Percentiles rank a stretch among this genome's conserved stretches.
phyloP scores from a whole-genome alignment of 1,140 invertebrate species.

The Luehdorfia chinensis region DNA sequence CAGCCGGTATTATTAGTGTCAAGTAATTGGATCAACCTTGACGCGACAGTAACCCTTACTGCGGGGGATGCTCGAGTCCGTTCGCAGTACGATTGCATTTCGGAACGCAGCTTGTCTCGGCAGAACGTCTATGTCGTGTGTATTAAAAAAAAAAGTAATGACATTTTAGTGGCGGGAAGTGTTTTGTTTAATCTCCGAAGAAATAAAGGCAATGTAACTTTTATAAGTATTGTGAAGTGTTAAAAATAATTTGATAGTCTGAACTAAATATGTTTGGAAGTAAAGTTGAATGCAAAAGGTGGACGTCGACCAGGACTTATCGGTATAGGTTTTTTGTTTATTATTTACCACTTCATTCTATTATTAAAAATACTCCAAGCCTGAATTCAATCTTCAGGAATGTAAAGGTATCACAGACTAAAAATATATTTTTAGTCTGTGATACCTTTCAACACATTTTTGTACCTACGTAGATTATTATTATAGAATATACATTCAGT shows the following conservation, averaged over 20 bases:
- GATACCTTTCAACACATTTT: no score
- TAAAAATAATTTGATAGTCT: conserved; percentile 7
- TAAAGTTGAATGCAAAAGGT: conserved; percentile 61
- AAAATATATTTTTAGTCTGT: no score
- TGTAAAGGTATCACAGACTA: no score
- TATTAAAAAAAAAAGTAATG: conserved; percentile 9
- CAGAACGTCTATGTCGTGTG: background rate
- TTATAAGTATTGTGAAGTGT: background rate
- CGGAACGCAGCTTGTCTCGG: conserved; percentile 28
- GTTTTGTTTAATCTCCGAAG: background rate
- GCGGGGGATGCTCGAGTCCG: conserved; percentile 43
- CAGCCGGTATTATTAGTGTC: conserved; percentile 45
- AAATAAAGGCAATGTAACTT: background rate
- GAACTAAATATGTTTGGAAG: conserved; percentile 55
- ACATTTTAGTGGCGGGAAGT: conserved; percentile 25
- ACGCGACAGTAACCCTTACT: conserved; percentile 59
- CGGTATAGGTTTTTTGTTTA: conserved; percentile 23
- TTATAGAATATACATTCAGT: no score
- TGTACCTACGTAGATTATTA: no score
- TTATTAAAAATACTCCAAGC: no score
- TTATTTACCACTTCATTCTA: conserved; percentile 5
- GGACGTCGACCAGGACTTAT: conserved; percentile 47
- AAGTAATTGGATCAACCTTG: conserved; percentile 73
- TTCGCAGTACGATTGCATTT: conserved; percentile 44
- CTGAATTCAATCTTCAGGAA: no score